Evolutionary conservation across 2,888 invertebrate species (phyloP), one percentile per base, ranked within the genome.

Genomic region (Euproctis similis): DNA sequence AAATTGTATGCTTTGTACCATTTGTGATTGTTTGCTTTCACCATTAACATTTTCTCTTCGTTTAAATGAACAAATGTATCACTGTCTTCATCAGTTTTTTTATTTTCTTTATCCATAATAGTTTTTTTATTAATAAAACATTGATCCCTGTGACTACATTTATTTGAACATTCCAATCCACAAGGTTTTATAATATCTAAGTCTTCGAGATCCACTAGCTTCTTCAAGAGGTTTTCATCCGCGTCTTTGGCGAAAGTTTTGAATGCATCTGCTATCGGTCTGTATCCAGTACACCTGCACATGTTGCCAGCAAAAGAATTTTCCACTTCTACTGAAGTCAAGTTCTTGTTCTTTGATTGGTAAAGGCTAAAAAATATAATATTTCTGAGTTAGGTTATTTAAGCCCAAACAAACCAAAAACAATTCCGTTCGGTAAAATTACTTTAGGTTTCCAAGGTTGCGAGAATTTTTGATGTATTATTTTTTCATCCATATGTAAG

Each of bases 241-340:
- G 87, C 85, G 46, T 90, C 90, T 2, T 54, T 70, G 1, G 89
- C 89, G 42, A 91, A 88, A 1, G 88, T 87, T 59, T 92, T 92
- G 67, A 92, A 91, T 1, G 92, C 88, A 51, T 92, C 91, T 20
- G 92, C 61, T 26, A 93, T 93, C 1, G 92, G 88, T 5, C 92
- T 80, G 54, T 91, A 92, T 1, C 92, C 92, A 0, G 93, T 93
- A 58, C 93, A 93, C 19, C 93, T 86, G 42, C 93, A 93, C 14
- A 92, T 87, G 45, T 92, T 92, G 24, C 92, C 88, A 1, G 89
- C 91, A 39, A 92, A 90, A 0, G 89, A 86, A 44, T 90, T 87
- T 58, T 92, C 92, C 11, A 92, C 82, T 44, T 91, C 88, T 17
- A 87, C 73, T 86, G 87, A 87, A 3, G 88, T 87, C 17, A 88